Conservation (phyloP, 2,888 invertebrate species). For the Cephus nigrinus region DNA sequence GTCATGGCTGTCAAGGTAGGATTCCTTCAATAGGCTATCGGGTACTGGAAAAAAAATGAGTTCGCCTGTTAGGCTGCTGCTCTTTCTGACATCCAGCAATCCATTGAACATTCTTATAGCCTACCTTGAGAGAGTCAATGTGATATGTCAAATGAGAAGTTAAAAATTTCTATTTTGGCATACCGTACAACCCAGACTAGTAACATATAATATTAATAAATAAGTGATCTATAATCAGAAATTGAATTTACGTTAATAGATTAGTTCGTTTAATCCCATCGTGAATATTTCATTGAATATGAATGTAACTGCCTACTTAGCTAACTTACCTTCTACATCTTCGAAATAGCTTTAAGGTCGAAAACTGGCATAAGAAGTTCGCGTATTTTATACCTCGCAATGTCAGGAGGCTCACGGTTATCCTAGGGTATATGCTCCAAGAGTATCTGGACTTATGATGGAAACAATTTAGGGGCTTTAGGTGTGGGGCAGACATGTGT, state of each 20-base stretch:
- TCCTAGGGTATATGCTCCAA: conserved; percentile 58
- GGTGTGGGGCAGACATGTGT: conserved; percentile 41
- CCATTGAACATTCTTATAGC: conserved; percentile 8
- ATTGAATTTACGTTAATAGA: not conserved
- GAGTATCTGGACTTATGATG: conserved; percentile 66
- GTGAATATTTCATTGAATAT: not conserved
- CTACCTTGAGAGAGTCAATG: conserved; percentile 16
- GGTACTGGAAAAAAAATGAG: not conserved
- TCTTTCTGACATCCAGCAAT: conserved; percentile 13
- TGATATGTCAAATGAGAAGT: conserved; percentile 9
- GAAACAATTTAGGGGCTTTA: conserved; percentile 67
- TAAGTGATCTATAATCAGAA: not conserved
- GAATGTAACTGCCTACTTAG: not conserved
- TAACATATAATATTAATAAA: not conserved
- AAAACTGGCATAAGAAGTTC: conserved; percentile 47
- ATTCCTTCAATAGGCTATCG: not conserved
- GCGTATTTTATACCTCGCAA: conserved; percentile 51
- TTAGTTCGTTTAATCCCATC: not conserved
- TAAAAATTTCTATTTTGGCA: not conserved
- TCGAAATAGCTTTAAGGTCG: not conserved
- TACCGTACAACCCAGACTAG: not conserved
- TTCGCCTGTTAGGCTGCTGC: conserved; percentile 18
- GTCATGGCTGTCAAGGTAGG: too few relatives aligned
- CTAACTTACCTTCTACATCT: not conserved
- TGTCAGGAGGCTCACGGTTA: conserved; percentile 45